phyloP scores from a whole-genome alignment of 2,113 vertebrate genomes.

The Albula goreensis region DNA sequence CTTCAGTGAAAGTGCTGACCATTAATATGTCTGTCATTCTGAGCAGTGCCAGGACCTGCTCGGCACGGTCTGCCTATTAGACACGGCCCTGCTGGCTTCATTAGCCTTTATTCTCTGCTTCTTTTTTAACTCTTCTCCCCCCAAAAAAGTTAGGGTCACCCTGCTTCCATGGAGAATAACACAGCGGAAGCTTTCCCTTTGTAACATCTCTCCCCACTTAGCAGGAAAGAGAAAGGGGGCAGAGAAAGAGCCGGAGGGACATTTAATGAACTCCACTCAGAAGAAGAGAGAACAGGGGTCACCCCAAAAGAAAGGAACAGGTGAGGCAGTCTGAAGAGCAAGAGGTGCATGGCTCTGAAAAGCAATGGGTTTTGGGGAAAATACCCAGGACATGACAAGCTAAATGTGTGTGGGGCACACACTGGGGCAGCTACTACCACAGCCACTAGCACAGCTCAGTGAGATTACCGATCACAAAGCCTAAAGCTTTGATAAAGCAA shows the following conservation, averaged over 20 bases:
- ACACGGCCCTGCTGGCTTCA: constrained; percentile 78
- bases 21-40: constrained; percentile 96
- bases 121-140: constrained; percentile 55
- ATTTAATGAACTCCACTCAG: constrained; percentile 76
- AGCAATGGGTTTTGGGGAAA: constrained; percentile 38
- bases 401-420: constrained; percentile 40
- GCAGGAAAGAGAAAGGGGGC: constrained; percentile 50
- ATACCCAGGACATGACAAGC: constrained; percentile 48
- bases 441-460: not conserved
- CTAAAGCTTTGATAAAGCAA: not conserved
- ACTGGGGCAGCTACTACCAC: not conserved
- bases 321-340: constrained; percentile 54
- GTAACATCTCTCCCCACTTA: constrained; percentile 69
- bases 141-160: constrained; percentile 71
- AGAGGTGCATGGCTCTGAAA: constrained; percentile 60
- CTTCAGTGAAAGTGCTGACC: constrained; percentile 91
- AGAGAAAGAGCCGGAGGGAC: constrained; percentile 63
- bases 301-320: constrained; percentile 67
- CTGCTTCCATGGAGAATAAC: constrained; percentile 68
- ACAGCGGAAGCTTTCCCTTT: constrained; percentile 70
- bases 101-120: constrained; percentile 86
- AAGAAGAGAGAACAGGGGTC: constrained; percentile 72
- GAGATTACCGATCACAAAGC: not conserved
- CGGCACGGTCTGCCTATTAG: constrained; percentile 67
- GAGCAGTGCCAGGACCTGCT: constrained; percentile 61